Percentiles rank a stretch among this genome's conserved stretches.
Conservation (phyloP, 2,888 invertebrate species). For the Drosophila barbarae region DNA sequence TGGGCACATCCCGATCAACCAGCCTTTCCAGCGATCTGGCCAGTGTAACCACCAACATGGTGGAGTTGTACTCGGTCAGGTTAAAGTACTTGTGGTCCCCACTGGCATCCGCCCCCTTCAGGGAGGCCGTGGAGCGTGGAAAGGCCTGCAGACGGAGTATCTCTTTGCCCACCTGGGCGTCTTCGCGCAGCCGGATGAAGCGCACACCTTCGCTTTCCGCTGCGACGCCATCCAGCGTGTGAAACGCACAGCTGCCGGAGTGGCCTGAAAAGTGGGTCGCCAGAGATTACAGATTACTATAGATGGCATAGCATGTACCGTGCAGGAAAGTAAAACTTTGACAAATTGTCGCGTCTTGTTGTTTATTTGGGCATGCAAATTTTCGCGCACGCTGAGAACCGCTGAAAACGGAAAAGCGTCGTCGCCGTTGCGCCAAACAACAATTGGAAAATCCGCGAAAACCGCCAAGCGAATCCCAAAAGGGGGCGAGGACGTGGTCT, state of each 20-base stretch:
- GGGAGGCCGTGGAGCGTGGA: slow-evolving; percentile 83
- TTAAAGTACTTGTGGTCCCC: slow-evolving; percentile 79
- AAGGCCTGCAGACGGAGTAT: slow-evolving; percentile 90
- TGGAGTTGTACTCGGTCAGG: slow-evolving; percentile 85
- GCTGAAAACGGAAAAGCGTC: slow-evolving; percentile 55
- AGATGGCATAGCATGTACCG: slow-evolving; percentile 7
- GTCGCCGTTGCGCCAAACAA: slow-evolving; percentile 36
- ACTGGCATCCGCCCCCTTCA: slow-evolving; percentile 76
- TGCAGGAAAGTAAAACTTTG: slow-evolving; percentile 49
- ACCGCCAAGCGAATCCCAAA: slow-evolving; percentile 50
- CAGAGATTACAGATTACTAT: slow-evolving; percentile 45
- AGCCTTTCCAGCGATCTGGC: slow-evolving; percentile 89
- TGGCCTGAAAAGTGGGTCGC: slow-evolving; percentile 37
- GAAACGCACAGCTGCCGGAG: slow-evolving; percentile 89
- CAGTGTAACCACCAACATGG: slow-evolving; percentile 87
- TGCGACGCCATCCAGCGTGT: slow-evolving; percentile 82
- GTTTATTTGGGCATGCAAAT: slow-evolving; percentile 66
- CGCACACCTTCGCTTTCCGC: slow-evolving; percentile 86
- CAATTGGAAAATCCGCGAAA: slow-evolving; percentile 57
- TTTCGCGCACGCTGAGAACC: slow-evolving; percentile 63
- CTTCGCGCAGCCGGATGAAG: slow-evolving; percentile 92
- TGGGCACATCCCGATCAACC: slow-evolving; percentile 89
- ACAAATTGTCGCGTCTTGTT: slow-evolving; percentile 57
- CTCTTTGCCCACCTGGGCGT: slow-evolving; percentile 87
- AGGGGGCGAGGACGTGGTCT: background rate